These are phyloP conservation scores for Grallaria varia DNA, from an alignment of 2,113 vertebrate genomes.

Conservation along the genomic window DNA sequence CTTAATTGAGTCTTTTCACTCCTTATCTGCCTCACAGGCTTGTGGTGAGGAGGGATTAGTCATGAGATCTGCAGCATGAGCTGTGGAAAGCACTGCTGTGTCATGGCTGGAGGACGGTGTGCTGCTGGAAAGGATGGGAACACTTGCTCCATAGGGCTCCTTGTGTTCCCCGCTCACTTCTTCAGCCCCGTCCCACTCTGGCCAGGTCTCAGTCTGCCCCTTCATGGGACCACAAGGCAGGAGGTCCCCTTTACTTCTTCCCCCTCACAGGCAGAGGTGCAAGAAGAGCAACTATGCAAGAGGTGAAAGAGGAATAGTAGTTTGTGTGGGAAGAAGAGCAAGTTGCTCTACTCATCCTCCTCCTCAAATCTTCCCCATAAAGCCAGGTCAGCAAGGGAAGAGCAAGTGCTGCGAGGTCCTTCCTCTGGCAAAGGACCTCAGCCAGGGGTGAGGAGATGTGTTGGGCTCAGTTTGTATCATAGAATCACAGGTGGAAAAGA, in stretches of 20 bases:
- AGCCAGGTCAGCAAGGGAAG: background rate
- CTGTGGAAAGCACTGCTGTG: background rate
- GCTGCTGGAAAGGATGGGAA: background rate
- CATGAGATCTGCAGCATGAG: constrained; percentile 22
- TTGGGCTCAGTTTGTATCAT: background rate
- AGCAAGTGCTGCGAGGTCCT: background rate
- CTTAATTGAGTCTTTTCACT: constrained; percentile 14
- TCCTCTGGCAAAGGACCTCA: background rate
- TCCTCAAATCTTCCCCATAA: background rate
- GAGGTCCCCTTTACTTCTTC: background rate
- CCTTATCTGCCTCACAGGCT: background rate
- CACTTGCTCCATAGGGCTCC: accelerated
- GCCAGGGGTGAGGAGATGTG: background rate
- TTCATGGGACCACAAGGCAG: accelerated
- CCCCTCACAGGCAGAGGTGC: background rate
- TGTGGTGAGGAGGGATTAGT: constrained; percentile 33
- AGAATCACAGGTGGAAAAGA: background rate
- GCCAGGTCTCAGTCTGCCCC: background rate
- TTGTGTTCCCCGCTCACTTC: background rate
- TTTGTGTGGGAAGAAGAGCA: background rate
- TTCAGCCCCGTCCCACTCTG: background rate
- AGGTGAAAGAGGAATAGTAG: background rate
- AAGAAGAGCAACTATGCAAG: background rate
- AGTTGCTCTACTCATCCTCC: background rate
- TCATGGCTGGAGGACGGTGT: background rate